Evolutionary conservation across 2,888 invertebrate genomes (phyloP).

Genomic region (Sicus ferrugineus): DNA sequence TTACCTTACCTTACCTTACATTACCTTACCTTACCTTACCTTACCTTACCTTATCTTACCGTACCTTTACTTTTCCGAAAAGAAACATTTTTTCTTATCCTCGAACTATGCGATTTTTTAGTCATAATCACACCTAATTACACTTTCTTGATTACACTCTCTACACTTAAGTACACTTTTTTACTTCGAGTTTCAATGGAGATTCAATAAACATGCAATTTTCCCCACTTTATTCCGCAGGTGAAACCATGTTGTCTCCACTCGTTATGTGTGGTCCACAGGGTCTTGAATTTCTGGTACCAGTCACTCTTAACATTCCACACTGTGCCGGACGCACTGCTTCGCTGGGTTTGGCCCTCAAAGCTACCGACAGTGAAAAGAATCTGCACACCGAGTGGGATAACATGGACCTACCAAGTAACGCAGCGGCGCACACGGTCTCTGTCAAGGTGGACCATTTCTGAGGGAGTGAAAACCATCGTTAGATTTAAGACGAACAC

Average conservation of each 20-base stretch:
- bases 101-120: constrained; percentile 14
- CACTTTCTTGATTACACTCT: no score
- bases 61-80: neutral
- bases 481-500: neutral
- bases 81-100: neutral
- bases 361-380: constrained; percentile 83
- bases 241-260: constrained; percentile 93
- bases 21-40: constrained; percentile 15
- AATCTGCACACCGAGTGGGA: constrained; percentile 87
- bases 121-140: no score
- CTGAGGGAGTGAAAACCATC: constrained; percentile 62
- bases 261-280: constrained; percentile 97
- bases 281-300: constrained; percentile 85
- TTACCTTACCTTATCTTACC: constrained; percentile 17
- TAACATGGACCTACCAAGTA: constrained; percentile 83
- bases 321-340: constrained; percentile 83
- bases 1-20: constrained; percentile 5
- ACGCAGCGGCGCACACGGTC: constrained; percentile 84
- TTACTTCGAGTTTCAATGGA: constrained; percentile 7
- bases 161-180: constrained; percentile 27
- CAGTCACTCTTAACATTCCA: constrained; percentile 90
- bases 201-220: no score
- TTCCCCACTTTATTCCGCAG: constrained; percentile 66
- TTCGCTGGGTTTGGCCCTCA: constrained; percentile 78
- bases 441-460: constrained; percentile 93